Conservation (phyloP, 1,140 invertebrate genomes). For the Diuraphis noxia region DNA sequence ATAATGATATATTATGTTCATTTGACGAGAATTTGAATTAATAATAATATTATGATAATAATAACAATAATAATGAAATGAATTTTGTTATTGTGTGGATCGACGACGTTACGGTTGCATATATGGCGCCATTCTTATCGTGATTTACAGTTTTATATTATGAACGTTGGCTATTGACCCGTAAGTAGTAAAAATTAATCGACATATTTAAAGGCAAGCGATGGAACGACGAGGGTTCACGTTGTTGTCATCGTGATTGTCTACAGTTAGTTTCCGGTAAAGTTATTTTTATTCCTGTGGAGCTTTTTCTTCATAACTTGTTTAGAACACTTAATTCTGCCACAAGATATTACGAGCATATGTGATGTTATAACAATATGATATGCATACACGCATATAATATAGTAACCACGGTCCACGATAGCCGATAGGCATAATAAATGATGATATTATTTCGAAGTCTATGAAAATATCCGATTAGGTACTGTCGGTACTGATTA, state of each 20-base stretch:
- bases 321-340: neutral
- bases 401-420: neutral
- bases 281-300: neutral
- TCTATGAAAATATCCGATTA: neutral
- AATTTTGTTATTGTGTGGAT: too few relatives aligned
- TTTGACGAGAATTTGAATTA: neutral
- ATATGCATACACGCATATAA: neutral
- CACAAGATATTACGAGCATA: neutral
- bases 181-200: constrained; percentile 3
- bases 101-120: neutral
- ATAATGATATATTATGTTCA: neutral
- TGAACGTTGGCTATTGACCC: neutral
- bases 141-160: neutral
- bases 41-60: too few relatives aligned
- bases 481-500: neutral
- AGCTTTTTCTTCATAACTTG: neutral
- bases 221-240: neutral
- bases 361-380: neutral
- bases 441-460: neutral
- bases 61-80: too few relatives aligned
- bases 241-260: neutral
- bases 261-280: neutral
- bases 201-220: neutral
- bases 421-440: neutral
- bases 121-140: neutral